Conservation (phyloP, 2,888 invertebrate genomes). For the Pammene aurita region DNA sequence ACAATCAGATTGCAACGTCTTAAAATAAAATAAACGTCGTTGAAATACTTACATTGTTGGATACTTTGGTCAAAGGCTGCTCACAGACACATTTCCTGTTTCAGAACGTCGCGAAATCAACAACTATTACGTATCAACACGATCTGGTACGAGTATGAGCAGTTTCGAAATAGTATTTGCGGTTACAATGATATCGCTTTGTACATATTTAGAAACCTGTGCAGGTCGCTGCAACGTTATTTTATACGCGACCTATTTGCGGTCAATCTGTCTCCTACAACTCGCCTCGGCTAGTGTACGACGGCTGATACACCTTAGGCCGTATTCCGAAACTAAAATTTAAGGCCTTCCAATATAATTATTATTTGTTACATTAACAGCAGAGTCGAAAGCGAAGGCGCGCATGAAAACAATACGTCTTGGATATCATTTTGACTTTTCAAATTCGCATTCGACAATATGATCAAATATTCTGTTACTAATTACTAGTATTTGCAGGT, state of each 20-base stretch:
- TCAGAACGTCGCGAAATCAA: conserved; percentile 34
- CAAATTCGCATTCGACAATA: no score
- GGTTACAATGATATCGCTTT: conserved; percentile 73
- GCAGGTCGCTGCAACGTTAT: conserved; percentile 69
- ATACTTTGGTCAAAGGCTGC: conserved; percentile 22
- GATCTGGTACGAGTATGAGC: conserved; percentile 43
- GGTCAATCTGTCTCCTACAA: conserved; percentile 66
- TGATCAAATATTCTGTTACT: no score
- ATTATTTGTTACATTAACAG: no score
- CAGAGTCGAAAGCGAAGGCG: no score
- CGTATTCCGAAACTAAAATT: neutral
- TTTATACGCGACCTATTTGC: conserved; percentile 80
- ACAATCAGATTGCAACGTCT: neutral
- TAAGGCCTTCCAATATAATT: conserved; percentile 42
- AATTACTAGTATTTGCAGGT: no score
- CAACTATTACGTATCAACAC: conserved; percentile 30
- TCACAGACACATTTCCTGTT: conserved; percentile 35
- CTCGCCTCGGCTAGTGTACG: conserved; percentile 18
- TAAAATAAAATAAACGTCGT: conserved; percentile 6
- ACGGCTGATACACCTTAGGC: neutral
- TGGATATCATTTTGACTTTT: no score
- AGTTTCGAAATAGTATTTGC: conserved; percentile 70
- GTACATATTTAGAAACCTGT: conserved; percentile 80
- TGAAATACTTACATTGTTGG: conserved; percentile 12
- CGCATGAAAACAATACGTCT: no score